Base-by-base conservation (phyloP, 2,888 invertebrate genomes). In the Marronus borbonicus region DNA sequence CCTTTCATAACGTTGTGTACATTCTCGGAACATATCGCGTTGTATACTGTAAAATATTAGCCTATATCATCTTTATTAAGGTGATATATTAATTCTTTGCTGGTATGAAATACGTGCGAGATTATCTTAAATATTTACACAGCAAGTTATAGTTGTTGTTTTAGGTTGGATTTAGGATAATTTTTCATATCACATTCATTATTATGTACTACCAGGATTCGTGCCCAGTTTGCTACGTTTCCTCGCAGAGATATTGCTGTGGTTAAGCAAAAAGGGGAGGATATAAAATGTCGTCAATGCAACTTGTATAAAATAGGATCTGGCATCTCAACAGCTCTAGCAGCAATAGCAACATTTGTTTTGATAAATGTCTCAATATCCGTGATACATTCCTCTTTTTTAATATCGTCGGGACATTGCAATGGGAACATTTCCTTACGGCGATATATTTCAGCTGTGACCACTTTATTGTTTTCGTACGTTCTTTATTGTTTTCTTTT, bases 331-430 rank as follows among this genome's bases (percentile, higher is more conserved):
- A 24, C 62, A 58, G 7, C 20, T 58, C 55, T 28, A 62, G 12
- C 62, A 62, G 62, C 24, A 62, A 62, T 62, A 62, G 31, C 31
- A 62, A 28, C 62, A 31, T 31, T 62, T 28, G 28, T 28, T 62
- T 62, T 62, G 62, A 62, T 62, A 62, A 62, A 62, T 62, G 62
- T 62, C 62, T 62, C 62, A 62, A 62, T 31, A 62, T 36, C 31
- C 31, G 28, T 31, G 62, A 62, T 62, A 31, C 12, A 31, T 31
- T 20, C 24, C 62, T 31, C 28, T 28, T 31, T 31, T 62, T 62
- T 62, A 62, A 62, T 62, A 62, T 31, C 62, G 24, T 4, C 12
- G 14, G 7, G 24, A 31, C 62, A 31, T 10, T 14, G 14, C 14
- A 28, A 62, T 12, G 14, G 28, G 62, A 28, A 62, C 12, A 62